Conservation (phyloP, 2,113 vertebrate genomes). For the Scophthalmus maximus region DNA sequence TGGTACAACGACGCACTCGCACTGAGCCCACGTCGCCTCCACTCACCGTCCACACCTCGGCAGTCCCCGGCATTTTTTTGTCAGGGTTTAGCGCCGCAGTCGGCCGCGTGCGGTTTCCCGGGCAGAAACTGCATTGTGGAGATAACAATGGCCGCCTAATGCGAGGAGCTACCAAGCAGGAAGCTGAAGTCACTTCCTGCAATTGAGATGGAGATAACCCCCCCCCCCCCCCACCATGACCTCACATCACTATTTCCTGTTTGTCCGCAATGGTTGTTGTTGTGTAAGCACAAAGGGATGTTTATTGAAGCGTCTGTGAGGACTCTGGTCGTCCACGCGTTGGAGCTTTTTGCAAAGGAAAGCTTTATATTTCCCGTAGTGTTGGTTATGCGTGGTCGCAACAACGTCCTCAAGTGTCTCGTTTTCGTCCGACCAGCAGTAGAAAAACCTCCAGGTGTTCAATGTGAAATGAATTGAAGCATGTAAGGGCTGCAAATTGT, state of each 20-base stretch:
- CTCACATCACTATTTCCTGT: constrained; percentile 68
- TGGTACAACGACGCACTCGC: neutral
- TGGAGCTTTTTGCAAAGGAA: neutral
- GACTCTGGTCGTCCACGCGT: neutral
- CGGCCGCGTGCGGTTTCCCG: no score
- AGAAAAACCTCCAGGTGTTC: neutral
- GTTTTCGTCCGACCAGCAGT: no score
- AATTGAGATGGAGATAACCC: constrained; percentile 70
- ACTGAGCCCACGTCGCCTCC: neutral
- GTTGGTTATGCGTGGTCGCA: neutral
- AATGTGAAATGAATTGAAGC: neutral
- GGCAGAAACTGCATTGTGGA: neutral
- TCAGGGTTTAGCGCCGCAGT: no score
- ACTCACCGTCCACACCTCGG: neutral
- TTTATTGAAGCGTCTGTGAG: neutral
- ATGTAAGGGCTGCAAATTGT: no score
- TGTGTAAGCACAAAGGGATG: neutral
- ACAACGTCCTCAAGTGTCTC: neutral
- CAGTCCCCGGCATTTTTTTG: neutral
- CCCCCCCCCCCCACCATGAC: constrained; percentile 7
- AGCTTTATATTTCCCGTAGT: neutral
- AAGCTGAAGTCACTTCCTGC: constrained; percentile 79
- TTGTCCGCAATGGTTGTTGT: constrained; percentile 40
- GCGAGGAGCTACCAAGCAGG: constrained; percentile 60
- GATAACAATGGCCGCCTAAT: constrained; percentile 25